Evolutionary conservation across 2,888 invertebrate genomes (phyloP), one percentile per base, ranked within the genome.

Genomic region (Blera fallax): DNA sequence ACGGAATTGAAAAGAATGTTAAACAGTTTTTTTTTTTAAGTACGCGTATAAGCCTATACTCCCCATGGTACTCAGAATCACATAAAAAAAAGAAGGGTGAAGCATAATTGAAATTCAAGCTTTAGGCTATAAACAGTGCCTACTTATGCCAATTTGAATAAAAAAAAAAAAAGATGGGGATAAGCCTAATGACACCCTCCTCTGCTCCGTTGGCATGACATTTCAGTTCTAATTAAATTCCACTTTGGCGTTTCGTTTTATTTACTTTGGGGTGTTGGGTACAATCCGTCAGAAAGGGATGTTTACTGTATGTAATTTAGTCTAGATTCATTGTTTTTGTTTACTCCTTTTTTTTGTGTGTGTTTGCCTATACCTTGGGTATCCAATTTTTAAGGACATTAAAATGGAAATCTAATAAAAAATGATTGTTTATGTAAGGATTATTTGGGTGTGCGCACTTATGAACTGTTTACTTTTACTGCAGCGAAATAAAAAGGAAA

Each of bases 161-260:
- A 21, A 11, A 45, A 48, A 48, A 45, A 60, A 27, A n/a, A 16
- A 40, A 24, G 16, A 18, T 18, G 64, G 8, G 64, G 64, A 64
- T 64, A 64, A 64, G 64, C 48, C 64, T 32, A 64, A 48, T 48
- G 48, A 48, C 18, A 29, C 64, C 45, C 40, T 16, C 2, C 18
- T 11, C 48, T 32, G 48, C 32, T n/a, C 21, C 32, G 48, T 64
- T 64, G 64, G 64, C 64, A 64, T 48, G 64, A 48, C 64, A 64
- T 64, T 21, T 32, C 32, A 64, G 64, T 48, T 48, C 18, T 48
- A 45, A 64, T 64, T 64, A 48, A 64, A 64, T 64, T 45, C 64
- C 64, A 64, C 64, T 64, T 64, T 64, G 16, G 64, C 32, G 10
- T 64, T 27, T 64, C 27, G 16, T 45, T 64, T 43, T 32, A 64